Percentiles rank a stretch among this genome's conserved stretches.
phyloP scores from a whole-genome alignment of 2,797 vertebrate species.

The Enteromius anoplus region DNA sequence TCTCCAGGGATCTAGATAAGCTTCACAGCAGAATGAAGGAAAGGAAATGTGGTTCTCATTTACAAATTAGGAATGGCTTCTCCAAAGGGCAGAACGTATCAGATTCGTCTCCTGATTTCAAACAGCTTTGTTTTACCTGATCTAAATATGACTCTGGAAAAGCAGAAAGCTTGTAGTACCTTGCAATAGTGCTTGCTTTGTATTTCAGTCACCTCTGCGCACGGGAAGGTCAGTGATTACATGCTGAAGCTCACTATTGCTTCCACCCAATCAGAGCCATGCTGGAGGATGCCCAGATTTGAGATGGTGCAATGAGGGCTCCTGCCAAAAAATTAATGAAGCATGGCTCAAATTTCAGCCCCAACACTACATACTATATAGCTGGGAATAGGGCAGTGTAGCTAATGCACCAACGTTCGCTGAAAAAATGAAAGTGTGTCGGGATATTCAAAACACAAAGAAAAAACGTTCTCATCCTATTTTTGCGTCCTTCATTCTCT shows the following conservation, averaged over 20 bases:
- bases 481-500: not conserved
- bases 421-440: constrained; percentile 2
- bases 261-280: constrained; percentile 21
- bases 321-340: constrained; percentile 57
- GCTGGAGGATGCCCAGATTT: constrained; percentile 35
- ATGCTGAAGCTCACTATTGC: not conserved
- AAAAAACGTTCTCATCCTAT: not conserved
- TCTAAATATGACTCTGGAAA: constrained; percentile 60
- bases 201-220: constrained; percentile 60
- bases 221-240: constrained; percentile 31
- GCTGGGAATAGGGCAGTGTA: constrained; percentile 10
- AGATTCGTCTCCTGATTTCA: constrained; percentile 63
- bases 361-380: not conserved
- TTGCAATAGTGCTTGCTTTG: constrained; percentile 43
- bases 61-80: constrained; percentile 68
- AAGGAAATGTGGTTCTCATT: constrained; percentile 73
- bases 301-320: constrained; percentile 16
- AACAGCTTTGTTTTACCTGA: constrained; percentile 66
- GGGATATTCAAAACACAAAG: not conserved
- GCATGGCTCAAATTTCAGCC: constrained; percentile 49
- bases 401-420: not conserved
- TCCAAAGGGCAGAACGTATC: constrained; percentile 65
- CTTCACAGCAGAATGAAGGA: constrained; percentile 58
- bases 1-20: constrained; percentile 24
- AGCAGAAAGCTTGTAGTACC: constrained; percentile 43